phyloP scores from a whole-genome alignment of 2,888 invertebrate species.

The Dilophus febrilis region DNA sequence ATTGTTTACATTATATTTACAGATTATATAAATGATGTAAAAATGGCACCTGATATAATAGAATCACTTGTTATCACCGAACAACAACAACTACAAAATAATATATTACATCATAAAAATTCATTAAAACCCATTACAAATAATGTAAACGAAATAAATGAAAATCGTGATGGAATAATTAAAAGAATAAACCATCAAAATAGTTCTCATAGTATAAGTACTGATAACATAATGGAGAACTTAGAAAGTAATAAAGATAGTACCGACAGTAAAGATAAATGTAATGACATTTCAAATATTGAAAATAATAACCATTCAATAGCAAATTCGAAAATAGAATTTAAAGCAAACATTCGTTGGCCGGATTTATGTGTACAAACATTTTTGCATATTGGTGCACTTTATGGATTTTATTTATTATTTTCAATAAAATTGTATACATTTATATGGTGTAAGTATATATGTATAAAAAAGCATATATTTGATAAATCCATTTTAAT shows the following conservation, averaged over 20 bases:
- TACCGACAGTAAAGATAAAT: too few relatives aligned
- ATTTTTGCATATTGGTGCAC: conserved; percentile 47
- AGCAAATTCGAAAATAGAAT: conserved; percentile 19
- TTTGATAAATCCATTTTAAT: too few relatives aligned
- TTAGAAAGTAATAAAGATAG: too few relatives aligned
- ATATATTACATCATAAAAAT: background rate
- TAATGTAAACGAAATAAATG: background rate
- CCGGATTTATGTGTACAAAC: conserved; percentile 52
- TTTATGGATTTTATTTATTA: conserved; percentile 53
- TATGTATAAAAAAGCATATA: too few relatives aligned
- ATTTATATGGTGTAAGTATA: conserved; percentile 51
- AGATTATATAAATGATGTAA: too few relatives aligned
- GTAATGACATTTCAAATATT: too few relatives aligned
- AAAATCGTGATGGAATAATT: conserved; percentile 4
- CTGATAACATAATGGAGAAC: too few relatives aligned
- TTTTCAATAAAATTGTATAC: conserved; percentile 46
- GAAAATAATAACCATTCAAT: too few relatives aligned
- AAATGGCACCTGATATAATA: conserved; percentile 3
- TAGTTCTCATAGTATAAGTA: too few relatives aligned
- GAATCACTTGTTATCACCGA: conserved; percentile 2
- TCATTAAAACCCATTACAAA: background rate
- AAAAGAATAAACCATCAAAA: too few relatives aligned
- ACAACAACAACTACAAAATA: too few relatives aligned
- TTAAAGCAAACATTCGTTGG: conserved; percentile 49
- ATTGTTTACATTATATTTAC: too few relatives aligned